These are phyloP conservation scores for Meloe dianella DNA, from an alignment of 2,888 invertebrate species.

Conservation along the genomic window DNA sequence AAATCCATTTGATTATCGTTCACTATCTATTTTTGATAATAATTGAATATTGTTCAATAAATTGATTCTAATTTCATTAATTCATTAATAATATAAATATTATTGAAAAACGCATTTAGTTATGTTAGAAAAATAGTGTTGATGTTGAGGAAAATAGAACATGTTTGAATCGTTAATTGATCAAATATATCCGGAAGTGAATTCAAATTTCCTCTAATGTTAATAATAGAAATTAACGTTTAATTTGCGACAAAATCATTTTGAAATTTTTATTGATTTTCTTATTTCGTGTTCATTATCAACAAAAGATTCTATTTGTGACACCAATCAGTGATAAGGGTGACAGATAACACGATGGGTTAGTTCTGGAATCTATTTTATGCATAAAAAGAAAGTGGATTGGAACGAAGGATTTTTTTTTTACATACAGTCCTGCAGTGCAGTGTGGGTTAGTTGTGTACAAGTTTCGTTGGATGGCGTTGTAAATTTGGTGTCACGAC, in stretches of 20 bases:
- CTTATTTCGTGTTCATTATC: neutral
- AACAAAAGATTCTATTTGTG: neutral
- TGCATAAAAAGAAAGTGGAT: neutral
- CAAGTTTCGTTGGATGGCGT: conserved; percentile 47
- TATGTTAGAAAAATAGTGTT: neutral
- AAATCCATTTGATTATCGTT: neutral
- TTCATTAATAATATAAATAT: neutral
- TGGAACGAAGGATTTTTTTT: neutral
- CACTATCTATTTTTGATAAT: neutral
- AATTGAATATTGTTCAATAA: neutral
- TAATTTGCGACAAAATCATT: neutral
- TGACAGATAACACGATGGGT: neutral
- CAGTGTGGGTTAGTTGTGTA: conserved; percentile 26
- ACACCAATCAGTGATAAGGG: neutral
- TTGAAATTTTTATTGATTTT: neutral
- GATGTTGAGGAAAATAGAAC: conserved; percentile 1
- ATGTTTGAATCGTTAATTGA: neutral
- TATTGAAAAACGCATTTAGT: neutral
- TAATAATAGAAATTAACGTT: neutral
- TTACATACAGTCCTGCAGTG: conserved; percentile 26
- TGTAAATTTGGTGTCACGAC: conserved; percentile 47
- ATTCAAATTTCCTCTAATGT: neutral
- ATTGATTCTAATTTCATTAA: neutral
- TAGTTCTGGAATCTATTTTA: neutral
- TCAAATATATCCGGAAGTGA: neutral